Evolutionary conservation across 2,888 invertebrate species (phyloP).

Genomic region (Leptopilina syphax): DNA sequence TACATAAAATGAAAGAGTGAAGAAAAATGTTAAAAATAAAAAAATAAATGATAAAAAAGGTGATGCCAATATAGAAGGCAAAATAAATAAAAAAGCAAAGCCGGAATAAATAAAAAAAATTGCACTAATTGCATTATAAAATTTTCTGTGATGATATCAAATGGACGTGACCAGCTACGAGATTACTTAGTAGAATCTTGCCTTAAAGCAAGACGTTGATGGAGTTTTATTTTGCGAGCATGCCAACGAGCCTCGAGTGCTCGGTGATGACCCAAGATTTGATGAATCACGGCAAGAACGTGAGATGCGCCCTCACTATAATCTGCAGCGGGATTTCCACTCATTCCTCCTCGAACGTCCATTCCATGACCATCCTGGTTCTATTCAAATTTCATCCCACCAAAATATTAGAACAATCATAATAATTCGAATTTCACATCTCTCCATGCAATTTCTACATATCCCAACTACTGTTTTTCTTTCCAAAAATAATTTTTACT

Average conservation of each 20-base stretch:
- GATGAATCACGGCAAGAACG: slow-evolving; percentile 96
- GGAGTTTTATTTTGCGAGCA: slow-evolving; percentile 94
- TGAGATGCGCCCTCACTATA: slow-evolving; percentile 98
- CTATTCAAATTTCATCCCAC: slow-evolving; percentile 56
- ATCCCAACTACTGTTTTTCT: background rate
- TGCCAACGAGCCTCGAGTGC: slow-evolving; percentile 97
- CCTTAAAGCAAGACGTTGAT: slow-evolving; percentile 93
- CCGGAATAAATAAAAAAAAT: background rate
- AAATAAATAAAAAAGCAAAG: no score
- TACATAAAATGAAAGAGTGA: no score
- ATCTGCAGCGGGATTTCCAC: slow-evolving; percentile 93
- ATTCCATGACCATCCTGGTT: slow-evolving; percentile 76
- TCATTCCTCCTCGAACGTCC: slow-evolving; percentile 81
- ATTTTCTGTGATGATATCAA: background rate
- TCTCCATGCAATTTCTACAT: background rate
- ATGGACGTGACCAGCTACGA: background rate
- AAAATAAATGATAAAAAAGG: no score
- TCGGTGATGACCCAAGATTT: slow-evolving; percentile 96
- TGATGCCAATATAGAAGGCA: no score
- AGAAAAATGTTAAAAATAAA: no score
- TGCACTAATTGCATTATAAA: background rate
- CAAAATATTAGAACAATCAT: background rate
- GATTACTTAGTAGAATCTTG: slow-evolving; percentile 54
- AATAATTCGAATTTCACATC: background rate
- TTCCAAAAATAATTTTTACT: background rate